phyloP scores from a whole-genome alignment of 2,888 invertebrate species.

The Hanleya hanleyi region DNA sequence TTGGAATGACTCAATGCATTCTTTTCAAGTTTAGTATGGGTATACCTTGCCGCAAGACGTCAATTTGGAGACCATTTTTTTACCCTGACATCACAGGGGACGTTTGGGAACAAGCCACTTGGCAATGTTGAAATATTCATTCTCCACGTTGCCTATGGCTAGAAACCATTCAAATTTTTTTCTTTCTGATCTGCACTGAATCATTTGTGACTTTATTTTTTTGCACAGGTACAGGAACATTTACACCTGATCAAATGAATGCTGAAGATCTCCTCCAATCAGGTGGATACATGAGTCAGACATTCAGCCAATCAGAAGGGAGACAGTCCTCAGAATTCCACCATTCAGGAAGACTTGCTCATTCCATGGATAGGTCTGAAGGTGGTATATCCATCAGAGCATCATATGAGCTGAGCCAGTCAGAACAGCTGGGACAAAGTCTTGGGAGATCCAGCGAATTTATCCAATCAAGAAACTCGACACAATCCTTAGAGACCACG shows the following conservation, averaged over 20 bases:
- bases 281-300: conserved; percentile 53
- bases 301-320: conserved; percentile 51
- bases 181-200: too few species aligned
- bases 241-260: conserved; percentile 68
- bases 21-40: too few species aligned
- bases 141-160: too few species aligned
- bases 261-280: conserved; percentile 61
- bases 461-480: conserved; percentile 15
- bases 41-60: too few species aligned
- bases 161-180: too few species aligned
- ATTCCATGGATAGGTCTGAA: conserved; percentile 2
- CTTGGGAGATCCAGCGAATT: not conserved
- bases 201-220: not conserved
- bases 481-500: conserved; percentile 51
- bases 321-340: not conserved
- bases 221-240: conserved; percentile 42
- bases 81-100: too few species aligned
- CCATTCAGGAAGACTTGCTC: not conserved
- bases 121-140: too few species aligned
- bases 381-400: not conserved
- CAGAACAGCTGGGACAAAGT: not conserved
- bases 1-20: too few species aligned
- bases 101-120: too few species aligned
- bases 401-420: conserved; percentile 1
- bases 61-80: too few species aligned